Percentiles rank a stretch among this genome's conserved stretches.
These are phyloP conservation scores for Drosophila mimetica DNA, from an alignment of 2,888 invertebrate species.

Conservation along the genomic window DNA sequence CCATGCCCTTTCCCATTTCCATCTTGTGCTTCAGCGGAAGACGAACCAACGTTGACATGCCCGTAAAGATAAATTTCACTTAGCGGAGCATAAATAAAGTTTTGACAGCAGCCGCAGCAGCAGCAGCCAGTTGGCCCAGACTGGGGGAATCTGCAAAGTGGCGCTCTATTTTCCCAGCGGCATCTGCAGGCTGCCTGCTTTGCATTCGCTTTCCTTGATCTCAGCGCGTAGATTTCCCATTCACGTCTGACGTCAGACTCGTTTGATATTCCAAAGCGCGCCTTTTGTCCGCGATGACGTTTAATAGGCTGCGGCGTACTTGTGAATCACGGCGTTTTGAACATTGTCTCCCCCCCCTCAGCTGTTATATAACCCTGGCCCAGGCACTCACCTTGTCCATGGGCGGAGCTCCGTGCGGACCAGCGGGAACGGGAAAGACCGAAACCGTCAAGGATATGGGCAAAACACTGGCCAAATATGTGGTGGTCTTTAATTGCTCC, in stretches of 20 bases:
- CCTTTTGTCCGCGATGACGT: constrained; percentile 48
- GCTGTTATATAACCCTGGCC: constrained; percentile 98
- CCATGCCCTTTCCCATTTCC: constrained; percentile 47
- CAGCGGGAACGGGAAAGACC: constrained; percentile 99
- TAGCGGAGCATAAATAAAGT: constrained; percentile 75
- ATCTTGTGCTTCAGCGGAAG: constrained; percentile 2
- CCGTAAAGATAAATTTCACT: constrained; percentile 76
- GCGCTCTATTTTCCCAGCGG: constrained; percentile 55
- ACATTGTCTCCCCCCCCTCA: constrained; percentile 81
- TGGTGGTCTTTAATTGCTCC: constrained; percentile 98
- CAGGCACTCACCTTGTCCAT: constrained; percentile 98
- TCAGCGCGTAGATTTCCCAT: constrained; percentile 29
- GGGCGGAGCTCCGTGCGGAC: constrained; percentile 98
- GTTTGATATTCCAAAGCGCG: constrained; percentile 54
- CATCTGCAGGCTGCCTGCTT: constrained; percentile 53
- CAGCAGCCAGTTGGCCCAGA: constrained; percentile 43
- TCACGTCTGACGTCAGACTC: constrained; percentile 38
- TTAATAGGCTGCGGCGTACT: constrained; percentile 23
- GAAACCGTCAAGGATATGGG: constrained; percentile 99
- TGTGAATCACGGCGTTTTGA: constrained; percentile 1
- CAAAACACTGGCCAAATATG: constrained; percentile 97
- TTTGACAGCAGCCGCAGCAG: constrained; percentile 67
- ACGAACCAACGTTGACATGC: constrained; percentile 64
- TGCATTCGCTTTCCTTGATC: constrained; percentile 47
- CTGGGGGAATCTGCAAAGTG: constrained; percentile 48